Base-by-base conservation (phyloP, 2,113 vertebrate genomes). In the Neolamprologus longior region DNA sequence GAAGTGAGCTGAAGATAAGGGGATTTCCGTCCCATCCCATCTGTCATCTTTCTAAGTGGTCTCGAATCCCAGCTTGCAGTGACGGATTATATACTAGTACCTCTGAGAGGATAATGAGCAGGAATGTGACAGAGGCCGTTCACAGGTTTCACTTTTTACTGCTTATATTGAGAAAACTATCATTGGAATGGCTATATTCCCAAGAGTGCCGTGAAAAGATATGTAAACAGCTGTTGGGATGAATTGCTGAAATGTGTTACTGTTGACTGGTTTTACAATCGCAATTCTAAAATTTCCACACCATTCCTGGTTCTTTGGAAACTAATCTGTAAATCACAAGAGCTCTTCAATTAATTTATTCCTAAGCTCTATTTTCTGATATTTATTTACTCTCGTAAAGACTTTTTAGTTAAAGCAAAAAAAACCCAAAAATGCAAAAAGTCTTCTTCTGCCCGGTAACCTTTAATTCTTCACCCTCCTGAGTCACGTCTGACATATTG, bases 11-110 rank as follows among this genome's bases (percentile, higher is more conserved):
- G 88, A 91, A 87, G 92, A 88, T 93, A 91, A 94, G 91, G 91
- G 92, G 95, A 95, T 95, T 95, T 94, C 91, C 88, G 50, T 82
- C 90, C 92, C 90, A 95, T 93, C 93, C 94, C 93, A 91, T 94
- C 94, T 94, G 95, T 95, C 95, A 94, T 95, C 92, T 94, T 94
- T 88, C 91, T 95, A 94, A 94, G 88, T 94, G 93, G 92, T 92
- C 91, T 90, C 47, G 91, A 94, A 95, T 93, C 93, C 91, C 86
- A 79, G 68, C 11, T 85, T 80, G 89, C 89, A 85, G 71, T 71
- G 78, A 58, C 21, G 89, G 92, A 93, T 94, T 93, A 93, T 90
- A 63, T 42, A 50, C 61, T 73, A 40, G 81, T 89, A 87, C 76
- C 85, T 80, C 63, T 85, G 81, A 89, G 86, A 90, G 87, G 89